phyloP scores from a whole-genome alignment of 2,888 invertebrate genomes.

The Xylophagus ater region DNA sequence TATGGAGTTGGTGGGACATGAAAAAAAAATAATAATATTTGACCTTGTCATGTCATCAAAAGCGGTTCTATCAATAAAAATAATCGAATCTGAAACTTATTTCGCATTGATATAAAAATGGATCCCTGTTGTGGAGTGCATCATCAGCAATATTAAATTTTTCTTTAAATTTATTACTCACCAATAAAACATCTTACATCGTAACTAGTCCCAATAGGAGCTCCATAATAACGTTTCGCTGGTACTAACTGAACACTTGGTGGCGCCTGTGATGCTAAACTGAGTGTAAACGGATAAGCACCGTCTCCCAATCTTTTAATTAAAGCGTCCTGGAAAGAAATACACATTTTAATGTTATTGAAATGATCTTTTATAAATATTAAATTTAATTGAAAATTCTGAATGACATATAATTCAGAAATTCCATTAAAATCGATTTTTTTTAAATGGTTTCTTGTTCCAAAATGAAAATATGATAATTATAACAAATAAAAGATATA shows the following conservation, averaged over 20 bases:
- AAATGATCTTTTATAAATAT: neutral
- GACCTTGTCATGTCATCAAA: neutral
- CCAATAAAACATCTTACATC: slow-evolving; percentile 79
- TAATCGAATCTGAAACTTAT: neutral
- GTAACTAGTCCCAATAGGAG: slow-evolving; percentile 84
- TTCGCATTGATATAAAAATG: neutral
- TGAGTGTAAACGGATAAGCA: slow-evolving; percentile 70
- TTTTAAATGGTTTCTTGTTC: neutral
- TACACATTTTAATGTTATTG: neutral
- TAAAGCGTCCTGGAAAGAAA: slow-evolving; percentile 60
- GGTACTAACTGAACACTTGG: slow-evolving; percentile 84
- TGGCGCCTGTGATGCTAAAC: slow-evolving; percentile 73
- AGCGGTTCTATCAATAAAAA: neutral
- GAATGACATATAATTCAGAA: no score
- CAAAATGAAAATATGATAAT: neutral
- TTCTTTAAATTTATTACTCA: slow-evolving; percentile 39
- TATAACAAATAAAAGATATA: slow-evolving; percentile 9
- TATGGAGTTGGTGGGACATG: neutral
- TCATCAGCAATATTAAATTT: no score
- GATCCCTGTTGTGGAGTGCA: no score
- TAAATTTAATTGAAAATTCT: no score
- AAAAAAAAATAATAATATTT: neutral
- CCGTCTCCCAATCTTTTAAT: slow-evolving; percentile 65
- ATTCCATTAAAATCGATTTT: neutral
- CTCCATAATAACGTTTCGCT: slow-evolving; percentile 82